Percentiles rank a stretch among this genome's conserved stretches.
phyloP scores from a whole-genome alignment of 2,797 vertebrate genomes.

The Paguma larvata region DNA sequence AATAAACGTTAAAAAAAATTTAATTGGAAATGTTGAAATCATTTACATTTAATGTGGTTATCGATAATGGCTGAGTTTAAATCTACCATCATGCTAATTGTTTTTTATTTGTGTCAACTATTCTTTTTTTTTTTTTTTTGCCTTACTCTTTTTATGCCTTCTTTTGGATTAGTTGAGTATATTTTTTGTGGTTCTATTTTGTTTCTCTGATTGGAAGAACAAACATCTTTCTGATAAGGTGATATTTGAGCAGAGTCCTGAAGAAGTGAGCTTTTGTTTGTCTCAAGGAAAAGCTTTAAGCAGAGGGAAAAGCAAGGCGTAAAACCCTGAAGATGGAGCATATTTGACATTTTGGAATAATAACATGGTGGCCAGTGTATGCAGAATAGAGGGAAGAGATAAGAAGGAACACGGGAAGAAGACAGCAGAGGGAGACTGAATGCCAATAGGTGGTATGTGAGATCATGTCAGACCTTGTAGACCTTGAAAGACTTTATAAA shows the following conservation, averaged over 20 bases:
- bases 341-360: neutral
- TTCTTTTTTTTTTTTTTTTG: neutral
- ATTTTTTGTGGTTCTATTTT: neutral
- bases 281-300: neutral
- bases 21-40: too few species aligned
- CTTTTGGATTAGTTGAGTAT: neutral
- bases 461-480: neutral
- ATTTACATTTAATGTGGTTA: neutral
- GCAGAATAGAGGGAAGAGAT: neutral
- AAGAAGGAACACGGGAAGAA: neutral
- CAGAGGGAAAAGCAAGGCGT: neutral
- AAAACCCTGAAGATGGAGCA: neutral
- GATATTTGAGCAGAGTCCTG: neutral
- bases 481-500: too few species aligned
- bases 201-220: neutral
- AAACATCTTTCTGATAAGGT: neutral
- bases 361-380: neutral
- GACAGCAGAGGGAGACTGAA: neutral
- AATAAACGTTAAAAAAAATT: too few species aligned
- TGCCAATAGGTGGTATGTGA: neutral
- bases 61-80: neutral
- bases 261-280: neutral
- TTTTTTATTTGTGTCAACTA: neutral
- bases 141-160: neutral
- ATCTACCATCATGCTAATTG: neutral